Percentiles rank a stretch among this genome's conserved stretches.
phyloP scores from a whole-genome alignment of 2,797 vertebrate genomes.

The Sarcoramphus papa region DNA sequence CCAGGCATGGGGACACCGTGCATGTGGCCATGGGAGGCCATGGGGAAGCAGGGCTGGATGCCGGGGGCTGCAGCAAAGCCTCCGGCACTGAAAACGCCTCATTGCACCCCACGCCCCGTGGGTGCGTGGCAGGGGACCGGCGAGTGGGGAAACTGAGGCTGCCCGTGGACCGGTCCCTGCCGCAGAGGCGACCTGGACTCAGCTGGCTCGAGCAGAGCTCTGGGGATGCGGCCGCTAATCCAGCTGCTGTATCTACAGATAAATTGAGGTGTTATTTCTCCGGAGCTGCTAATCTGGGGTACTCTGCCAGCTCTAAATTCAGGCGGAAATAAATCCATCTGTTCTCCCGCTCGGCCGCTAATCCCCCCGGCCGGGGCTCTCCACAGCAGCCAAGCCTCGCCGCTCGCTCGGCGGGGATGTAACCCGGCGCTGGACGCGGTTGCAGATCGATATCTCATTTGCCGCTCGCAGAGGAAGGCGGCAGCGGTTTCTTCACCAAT shows the following conservation, averaged over 20 bases:
- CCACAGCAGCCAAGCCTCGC: background rate
- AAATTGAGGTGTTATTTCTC: background rate
- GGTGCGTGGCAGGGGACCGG: background rate
- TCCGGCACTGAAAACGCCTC: background rate
- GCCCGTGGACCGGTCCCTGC: background rate
- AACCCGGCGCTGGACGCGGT: background rate
- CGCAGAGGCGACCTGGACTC: background rate
- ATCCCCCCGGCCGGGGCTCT: background rate
- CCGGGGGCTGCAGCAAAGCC: background rate
- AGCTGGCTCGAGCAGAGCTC: background rate
- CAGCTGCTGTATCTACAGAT: background rate
- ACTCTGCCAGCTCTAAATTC: background rate
- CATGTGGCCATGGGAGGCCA: background rate
- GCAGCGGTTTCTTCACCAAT: background rate
- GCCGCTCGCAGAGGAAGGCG: background rate
- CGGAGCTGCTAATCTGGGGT: background rate
- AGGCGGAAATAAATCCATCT: background rate
- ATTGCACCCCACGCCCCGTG: rapidly evolving
- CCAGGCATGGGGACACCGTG: background rate
- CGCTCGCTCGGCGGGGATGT: background rate
- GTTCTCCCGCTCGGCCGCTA: background rate
- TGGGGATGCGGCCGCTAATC: rapidly evolving
- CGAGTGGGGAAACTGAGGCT: background rate
- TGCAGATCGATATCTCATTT: background rate
- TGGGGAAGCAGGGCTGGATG: background rate